These are phyloP conservation scores for Intellagama lesueurii DNA, from an alignment of 2,797 vertebrate genomes.

Conservation along the genomic window DNA sequence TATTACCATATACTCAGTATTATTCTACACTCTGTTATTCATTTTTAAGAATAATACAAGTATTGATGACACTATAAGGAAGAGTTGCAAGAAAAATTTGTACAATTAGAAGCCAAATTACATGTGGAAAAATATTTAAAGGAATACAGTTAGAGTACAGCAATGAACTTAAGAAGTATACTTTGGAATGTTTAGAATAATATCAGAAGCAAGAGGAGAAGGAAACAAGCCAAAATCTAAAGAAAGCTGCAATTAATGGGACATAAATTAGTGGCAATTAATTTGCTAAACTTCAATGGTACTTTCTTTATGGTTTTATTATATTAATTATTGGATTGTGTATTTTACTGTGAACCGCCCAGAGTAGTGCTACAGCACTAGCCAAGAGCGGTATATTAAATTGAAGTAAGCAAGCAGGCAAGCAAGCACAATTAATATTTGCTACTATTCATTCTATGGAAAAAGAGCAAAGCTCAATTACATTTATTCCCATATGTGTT, in stretches of 20 bases:
- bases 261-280: neutral
- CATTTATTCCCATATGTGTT: neutral
- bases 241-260: neutral
- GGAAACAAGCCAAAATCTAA: neutral
- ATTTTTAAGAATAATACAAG: neutral
- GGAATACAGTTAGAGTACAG: neutral
- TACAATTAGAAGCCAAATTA: neutral
- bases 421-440: neutral
- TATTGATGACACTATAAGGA: neutral
- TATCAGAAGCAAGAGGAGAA: neutral
- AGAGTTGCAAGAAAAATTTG: neutral
- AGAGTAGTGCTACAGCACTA: too few relatives aligned
- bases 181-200: neutral
- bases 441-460: neutral
- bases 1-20: neutral
- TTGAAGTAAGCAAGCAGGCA: too few relatives aligned
- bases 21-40: neutral
- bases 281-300: neutral
- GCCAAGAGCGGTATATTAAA: too few relatives aligned
- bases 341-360: too few relatives aligned
- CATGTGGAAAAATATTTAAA: neutral
- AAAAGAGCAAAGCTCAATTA: neutral
- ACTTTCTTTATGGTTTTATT: neutral
- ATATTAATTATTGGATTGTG: too few relatives aligned
- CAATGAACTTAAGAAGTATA: neutral